Base-by-base conservation (phyloP, 2,888 invertebrate genomes). In the Toxonevra muliebris region DNA sequence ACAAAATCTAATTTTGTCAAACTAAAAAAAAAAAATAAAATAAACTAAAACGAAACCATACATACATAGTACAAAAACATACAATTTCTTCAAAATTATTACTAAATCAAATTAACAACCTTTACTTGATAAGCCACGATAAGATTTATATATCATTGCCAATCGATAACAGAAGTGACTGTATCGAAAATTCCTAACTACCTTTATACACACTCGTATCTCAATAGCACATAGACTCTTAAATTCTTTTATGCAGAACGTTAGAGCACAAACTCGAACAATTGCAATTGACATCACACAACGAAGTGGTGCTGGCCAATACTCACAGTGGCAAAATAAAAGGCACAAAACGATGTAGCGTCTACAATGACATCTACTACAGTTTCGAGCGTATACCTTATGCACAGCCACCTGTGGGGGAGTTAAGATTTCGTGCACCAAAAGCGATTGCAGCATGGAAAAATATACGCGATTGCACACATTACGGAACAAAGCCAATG, bases 371-470 rank as follows among this genome's bases (percentile, higher is more conserved):
- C 15, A 61, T 68, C 19, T 81, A 80, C 67, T 69, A 76, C 59
- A 78, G 78, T 45, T 83, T 81, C 60, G 79, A 81, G 69, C 74
- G 77, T 12, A 82, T 83, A 68, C 80, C 79, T 0, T 82, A 77
- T 66, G 82, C 80, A 1, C 66, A 85, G 71, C 81, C 84, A 74
- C 79, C 90, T 86, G 77, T 88, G 82, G 80, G 77, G 1, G 66
- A 71, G 7, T 69, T 79, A 19, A 75, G 81, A 3, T 82, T 82
- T 53, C 74, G 83, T 79, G 84, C 87, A 7, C 87, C 88, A 0
- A 69, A 77, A 66, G 82, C 85, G 1, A 76, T 82, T 12, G 71
- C 75, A 5, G 65, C 81, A 57, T 88, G 87, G 87, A 72, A 69
- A 0, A 79, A 80, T 3, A 66, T 85, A 0, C 75, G 81, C 62